Base-by-base conservation (phyloP, 2,797 vertebrate genomes). In the Neoniphon sammara region DNA sequence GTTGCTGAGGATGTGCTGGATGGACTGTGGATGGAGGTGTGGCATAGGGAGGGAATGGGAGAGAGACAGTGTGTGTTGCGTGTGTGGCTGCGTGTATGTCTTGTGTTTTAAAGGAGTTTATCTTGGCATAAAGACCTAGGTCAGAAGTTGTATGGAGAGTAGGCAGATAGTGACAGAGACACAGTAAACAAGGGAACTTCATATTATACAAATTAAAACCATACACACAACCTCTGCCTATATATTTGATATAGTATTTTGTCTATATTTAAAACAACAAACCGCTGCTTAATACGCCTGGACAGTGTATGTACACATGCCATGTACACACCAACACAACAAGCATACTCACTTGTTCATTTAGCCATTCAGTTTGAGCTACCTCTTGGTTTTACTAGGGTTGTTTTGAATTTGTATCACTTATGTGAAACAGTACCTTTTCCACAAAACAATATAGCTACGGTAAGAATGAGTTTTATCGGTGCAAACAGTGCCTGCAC, bases 331-430 rank as follows among this genome's bases (percentile, higher is more conserved):
- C 66, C 70, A 67, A 86, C 81, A 83, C 85, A 87, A 87, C 89
- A 80, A 85, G 30, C 86, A 86, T 83, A 87, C 89, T 90, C 90
- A 92, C 86, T 88, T 87, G 76, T 85, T 84, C 76, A 84, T 89
- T 92, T 91, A 91, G 91, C 91, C 89, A 91, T 92, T 92, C 87
- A 87, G 88, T 93, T 72, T 89, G 64, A 93, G 88, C 93, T 92
- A 92, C 93, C 92, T 93, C 91, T 92, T 89, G 75, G 82, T 90
- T 90, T 91, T 89, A 87, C 77, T 82, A 79, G 87, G 89, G 87
- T 89, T 89, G 77, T 91, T 91, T 91, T 90, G 53, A 87, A 90
- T 87, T 84, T 86, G 79, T 87, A 87, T 90, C 80, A 78, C 83
- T 79, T 87, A 70, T 64, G 85, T 93, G 86, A 90, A 90, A 89